Evolutionary conservation across 2,888 invertebrate genomes (phyloP).

Genomic region (Coenonympha glycerion): DNA sequence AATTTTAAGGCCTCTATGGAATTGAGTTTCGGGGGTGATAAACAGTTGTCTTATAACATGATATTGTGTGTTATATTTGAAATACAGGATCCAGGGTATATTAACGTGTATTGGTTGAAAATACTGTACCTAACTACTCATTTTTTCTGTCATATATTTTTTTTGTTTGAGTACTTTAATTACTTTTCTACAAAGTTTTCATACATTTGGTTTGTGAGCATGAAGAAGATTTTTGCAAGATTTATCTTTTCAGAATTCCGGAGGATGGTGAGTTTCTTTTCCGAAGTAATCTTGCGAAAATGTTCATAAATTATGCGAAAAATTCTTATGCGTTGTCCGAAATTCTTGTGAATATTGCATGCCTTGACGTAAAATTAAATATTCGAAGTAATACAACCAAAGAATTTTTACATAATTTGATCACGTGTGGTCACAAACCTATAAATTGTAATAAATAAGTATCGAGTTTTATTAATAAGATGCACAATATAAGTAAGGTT

Average conservation of each 20-base stretch:
- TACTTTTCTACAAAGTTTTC: slow-evolving; percentile 6
- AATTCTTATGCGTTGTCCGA: slow-evolving; percentile 34
- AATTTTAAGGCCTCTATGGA: slow-evolving; percentile 20
- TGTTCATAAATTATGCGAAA: slow-evolving; percentile 57
- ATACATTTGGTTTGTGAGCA: slow-evolving; percentile 45
- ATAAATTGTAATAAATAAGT: slow-evolving; percentile 9
- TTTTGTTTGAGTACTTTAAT: not conserved
- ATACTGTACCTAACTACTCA: not conserved
- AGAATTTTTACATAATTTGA: slow-evolving; percentile 53
- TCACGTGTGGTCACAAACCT: slow-evolving; percentile 48
- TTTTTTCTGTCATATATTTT: not conserved
- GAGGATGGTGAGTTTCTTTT: slow-evolving; percentile 66
- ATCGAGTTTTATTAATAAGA: slow-evolving; percentile 14
- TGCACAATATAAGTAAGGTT: slow-evolving; percentile 47
- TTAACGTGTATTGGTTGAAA: slow-evolving; percentile 1
- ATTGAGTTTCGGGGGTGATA: slow-evolving; percentile 30
- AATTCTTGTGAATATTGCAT: not conserved
- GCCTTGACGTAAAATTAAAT: slow-evolving; percentile 4
- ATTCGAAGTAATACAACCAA: slow-evolving; percentile 19
- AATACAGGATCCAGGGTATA: slow-evolving; percentile 12
- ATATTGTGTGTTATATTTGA: slow-evolving; percentile 35
- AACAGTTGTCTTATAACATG: slow-evolving; percentile 48
- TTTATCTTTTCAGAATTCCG: slow-evolving; percentile 65
- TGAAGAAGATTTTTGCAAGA: slow-evolving; percentile 61
- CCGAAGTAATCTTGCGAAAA: slow-evolving; percentile 55